phyloP scores from a whole-genome alignment of 64 coral and sea anemone species.

The Exaiptasia diaphana region DNA sequence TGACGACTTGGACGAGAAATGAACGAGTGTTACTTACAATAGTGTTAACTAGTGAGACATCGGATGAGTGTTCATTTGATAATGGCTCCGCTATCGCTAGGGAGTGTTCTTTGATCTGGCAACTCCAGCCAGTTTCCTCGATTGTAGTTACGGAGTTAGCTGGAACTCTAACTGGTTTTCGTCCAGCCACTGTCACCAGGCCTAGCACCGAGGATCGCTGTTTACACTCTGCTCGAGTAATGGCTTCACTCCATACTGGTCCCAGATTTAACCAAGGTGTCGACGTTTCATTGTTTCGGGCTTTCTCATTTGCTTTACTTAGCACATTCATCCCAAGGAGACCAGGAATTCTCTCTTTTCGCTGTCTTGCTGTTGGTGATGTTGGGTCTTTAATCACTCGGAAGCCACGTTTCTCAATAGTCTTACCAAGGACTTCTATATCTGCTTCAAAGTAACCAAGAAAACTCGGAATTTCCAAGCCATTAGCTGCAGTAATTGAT shows the following conservation, averaged over 20 bases:
- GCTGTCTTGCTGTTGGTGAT: neutral
- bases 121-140: constrained; percentile 40
- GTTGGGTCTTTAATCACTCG: neutral
- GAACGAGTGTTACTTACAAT: neutral
- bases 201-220: constrained; percentile 14
- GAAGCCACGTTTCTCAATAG: neutral
- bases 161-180: constrained; percentile 31
- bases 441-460: neutral
- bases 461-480: neutral
- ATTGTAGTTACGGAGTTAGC: constrained; percentile 49
- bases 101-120: neutral
- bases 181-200: constrained; percentile 28
- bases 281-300: neutral
- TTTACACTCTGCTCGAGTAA: neutral
- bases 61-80: neutral
- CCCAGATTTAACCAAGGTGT: neutral
- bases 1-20: constrained; percentile 44
- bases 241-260: neutral
- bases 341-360: neutral
- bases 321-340: neutral
- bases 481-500: neutral
- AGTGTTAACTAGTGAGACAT: neutral
- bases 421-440: neutral
- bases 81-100: constrained; percentile 31
- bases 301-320: neutral